Evolutionary conservation across 2,888 invertebrate genomes (phyloP).

Genomic region (Prenolepis imparis): DNA sequence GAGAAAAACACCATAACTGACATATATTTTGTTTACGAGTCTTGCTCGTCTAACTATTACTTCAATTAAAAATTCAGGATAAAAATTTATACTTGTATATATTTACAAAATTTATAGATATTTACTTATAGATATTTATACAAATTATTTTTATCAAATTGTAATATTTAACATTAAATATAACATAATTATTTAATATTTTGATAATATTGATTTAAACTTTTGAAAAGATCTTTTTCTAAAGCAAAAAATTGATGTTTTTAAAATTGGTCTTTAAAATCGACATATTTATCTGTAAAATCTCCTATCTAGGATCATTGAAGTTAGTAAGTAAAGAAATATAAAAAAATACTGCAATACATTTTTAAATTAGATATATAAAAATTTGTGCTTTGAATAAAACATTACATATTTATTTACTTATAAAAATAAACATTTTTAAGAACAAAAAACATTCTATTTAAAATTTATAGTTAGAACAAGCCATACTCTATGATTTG

Average conservation of each 20-base stretch:
- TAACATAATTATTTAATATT: background rate
- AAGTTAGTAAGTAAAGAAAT: too few species aligned
- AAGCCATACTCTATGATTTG: too few species aligned
- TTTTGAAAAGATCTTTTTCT: background rate
- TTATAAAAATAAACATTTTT: too few species aligned
- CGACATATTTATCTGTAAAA: background rate
- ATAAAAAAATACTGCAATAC: too few species aligned
- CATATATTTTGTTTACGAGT: background rate
- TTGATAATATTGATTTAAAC: background rate
- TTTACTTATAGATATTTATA: background rate
- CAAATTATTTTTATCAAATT: background rate
- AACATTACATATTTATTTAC: too few species aligned
- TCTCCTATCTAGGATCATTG: too few species aligned
- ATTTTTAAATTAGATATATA: too few species aligned
- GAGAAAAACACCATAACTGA: background rate
- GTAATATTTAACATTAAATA: background rate
- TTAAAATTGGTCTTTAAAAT: background rate
- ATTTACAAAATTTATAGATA: background rate
- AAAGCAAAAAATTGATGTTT: background rate
- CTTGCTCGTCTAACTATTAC: background rate
- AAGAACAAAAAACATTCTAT: too few species aligned
- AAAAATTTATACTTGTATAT: background rate
- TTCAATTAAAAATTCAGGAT: background rate
- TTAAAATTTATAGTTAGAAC: too few species aligned
- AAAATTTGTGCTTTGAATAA: too few species aligned